Conservation (phyloP, 2,888 invertebrate species). For the Sylvicola cinctus region DNA sequence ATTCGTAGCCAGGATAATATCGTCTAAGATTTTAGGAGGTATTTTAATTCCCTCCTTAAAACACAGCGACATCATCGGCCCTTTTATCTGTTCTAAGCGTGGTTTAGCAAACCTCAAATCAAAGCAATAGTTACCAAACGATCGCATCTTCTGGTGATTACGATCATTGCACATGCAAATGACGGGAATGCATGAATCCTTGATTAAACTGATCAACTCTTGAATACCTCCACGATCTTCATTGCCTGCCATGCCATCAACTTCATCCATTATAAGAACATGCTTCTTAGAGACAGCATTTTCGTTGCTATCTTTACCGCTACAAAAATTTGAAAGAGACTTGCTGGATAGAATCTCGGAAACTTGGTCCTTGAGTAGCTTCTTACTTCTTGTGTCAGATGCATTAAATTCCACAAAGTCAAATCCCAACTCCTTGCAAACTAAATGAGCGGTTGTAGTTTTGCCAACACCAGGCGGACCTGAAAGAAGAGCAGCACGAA, state of each 20-base stretch:
- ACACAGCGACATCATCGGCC: constrained; percentile 78
- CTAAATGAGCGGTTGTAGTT: constrained; percentile 75
- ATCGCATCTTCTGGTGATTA: constrained; percentile 79
- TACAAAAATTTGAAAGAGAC: constrained; percentile 48
- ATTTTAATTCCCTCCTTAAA: constrained; percentile 77
- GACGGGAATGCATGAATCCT: constrained; percentile 66
- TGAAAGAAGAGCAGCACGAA: constrained; percentile 80
- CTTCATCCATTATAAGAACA: constrained; percentile 98
- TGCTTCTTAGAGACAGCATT: constrained; percentile 49
- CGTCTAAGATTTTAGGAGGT: constrained; percentile 49
- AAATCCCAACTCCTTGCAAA: constrained; percentile 74
- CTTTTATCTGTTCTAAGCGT: constrained; percentile 73
- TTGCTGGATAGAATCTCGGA: constrained; percentile 58
- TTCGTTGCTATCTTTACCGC: constrained; percentile 33
- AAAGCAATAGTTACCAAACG: constrained; percentile 82
- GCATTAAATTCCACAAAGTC: constrained; percentile 92
- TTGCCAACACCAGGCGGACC: constrained; percentile 96
- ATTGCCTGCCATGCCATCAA: constrained; percentile 99
- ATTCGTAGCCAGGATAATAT: constrained; percentile 70
- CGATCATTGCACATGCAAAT: constrained; percentile 98
- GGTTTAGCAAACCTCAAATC: constrained; percentile 78
- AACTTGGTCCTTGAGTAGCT: constrained; percentile 63
- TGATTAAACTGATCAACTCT: constrained; percentile 83
- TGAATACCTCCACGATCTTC: constrained; percentile 95
- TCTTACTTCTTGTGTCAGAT: constrained; percentile 87